A percentile compares a stretch with the other conserved stretches of the same genome.
These are phyloP conservation scores for Temnothorax unifasciatus DNA, from an alignment of 2,888 invertebrate species.

Conservation along the genomic window DNA sequence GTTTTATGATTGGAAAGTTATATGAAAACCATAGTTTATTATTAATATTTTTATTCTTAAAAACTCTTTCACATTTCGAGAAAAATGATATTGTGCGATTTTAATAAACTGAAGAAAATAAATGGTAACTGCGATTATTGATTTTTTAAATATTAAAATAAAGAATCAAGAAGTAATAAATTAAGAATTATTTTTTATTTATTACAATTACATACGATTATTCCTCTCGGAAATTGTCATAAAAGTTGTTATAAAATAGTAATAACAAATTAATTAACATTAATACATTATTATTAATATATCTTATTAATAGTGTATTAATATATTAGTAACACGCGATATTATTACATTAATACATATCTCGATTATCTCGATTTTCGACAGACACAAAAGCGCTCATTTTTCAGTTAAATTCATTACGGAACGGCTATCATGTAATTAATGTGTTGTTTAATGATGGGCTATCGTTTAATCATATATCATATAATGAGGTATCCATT, in stretches of 20 bases:
- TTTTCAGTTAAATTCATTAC: conserved; percentile 20
- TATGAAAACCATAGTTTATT: too few relatives aligned
- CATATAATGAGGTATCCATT: not conserved
- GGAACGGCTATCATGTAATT: not conserved
- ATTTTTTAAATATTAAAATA: not conserved
- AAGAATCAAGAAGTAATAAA: not conserved
- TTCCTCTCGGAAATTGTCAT: not conserved
- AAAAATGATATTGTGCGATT: not conserved
- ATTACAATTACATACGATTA: not conserved
- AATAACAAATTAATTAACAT: not conserved
- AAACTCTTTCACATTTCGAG: not conserved
- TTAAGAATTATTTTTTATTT: not conserved
- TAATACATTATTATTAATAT: not conserved
- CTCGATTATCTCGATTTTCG: not conserved
- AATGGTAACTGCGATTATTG: not conserved
- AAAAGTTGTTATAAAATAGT: not conserved
- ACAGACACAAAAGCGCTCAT: not conserved
- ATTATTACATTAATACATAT: conserved; percentile 9
- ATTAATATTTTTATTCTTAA: too few relatives aligned
- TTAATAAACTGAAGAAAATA: not conserved
- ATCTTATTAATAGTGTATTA: not conserved
- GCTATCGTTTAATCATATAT: not conserved
- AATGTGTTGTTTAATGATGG: not conserved
- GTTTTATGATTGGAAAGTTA: too few relatives aligned
- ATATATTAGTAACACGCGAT: not conserved